These are phyloP conservation scores for Elephantulus edwardii DNA, from an alignment of 2,113 vertebrate species.

Conservation along the genomic window DNA sequence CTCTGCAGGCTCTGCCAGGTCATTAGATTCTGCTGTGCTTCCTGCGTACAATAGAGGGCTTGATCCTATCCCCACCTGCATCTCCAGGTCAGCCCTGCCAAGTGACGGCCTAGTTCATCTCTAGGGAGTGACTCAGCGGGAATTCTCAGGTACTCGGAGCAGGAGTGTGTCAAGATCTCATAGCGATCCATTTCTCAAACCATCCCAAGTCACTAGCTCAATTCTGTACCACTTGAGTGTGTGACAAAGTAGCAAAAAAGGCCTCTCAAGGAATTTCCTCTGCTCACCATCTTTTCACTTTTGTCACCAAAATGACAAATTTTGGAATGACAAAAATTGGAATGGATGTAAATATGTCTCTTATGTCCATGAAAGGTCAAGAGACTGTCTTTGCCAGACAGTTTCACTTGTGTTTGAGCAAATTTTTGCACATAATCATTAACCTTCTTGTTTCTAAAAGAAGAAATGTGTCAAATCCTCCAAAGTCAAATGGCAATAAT, in stretches of 20 bases:
- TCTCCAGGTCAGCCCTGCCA: not conserved
- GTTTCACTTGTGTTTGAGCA: slow-evolving; percentile 1
- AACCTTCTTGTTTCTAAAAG: not conserved
- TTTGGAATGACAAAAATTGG: no score
- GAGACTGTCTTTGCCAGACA: not conserved
- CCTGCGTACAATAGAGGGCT: not conserved
- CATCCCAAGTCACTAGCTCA: not conserved
- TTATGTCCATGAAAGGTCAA: slow-evolving; percentile 53
- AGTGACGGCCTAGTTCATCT: not conserved
- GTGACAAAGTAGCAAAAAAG: not conserved
- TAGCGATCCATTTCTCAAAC: not conserved
- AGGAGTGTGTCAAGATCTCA: not conserved
- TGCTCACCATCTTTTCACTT: not conserved
- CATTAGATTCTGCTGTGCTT: not conserved
- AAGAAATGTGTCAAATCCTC: not conserved
- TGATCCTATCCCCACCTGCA: not conserved
- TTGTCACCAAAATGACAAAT: slow-evolving; percentile 6
- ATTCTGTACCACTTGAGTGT: not conserved
- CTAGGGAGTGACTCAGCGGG: not conserved
- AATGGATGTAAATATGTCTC: slow-evolving; percentile 26
- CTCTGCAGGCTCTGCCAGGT: not conserved
- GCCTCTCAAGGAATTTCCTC: not conserved
- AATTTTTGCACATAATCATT: slow-evolving; percentile 32
- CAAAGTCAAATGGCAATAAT: not conserved
- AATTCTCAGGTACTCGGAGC: not conserved